These are phyloP conservation scores for Lophius americanus DNA, from an alignment of 2,797 vertebrate genomes.

Conservation along the genomic window DNA sequence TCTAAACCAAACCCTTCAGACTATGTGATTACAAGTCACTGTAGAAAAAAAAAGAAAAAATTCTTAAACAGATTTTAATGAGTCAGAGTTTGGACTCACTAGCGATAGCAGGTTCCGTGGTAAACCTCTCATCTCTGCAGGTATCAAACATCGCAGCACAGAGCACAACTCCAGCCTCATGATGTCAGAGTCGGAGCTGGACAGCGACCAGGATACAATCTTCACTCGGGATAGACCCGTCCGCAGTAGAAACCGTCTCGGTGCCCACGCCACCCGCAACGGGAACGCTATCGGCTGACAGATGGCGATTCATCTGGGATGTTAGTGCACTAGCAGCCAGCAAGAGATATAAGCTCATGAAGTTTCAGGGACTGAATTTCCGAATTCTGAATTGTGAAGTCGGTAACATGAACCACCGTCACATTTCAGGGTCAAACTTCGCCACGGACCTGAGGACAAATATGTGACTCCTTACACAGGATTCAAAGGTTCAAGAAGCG, in stretches of 20 bases:
- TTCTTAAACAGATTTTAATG: too few species aligned
- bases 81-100: too few species aligned
- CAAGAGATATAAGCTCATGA: not conserved
- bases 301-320: not conserved
- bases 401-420: slow-evolving; percentile 5
- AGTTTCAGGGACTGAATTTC: slow-evolving; percentile 8
- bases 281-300: slow-evolving; percentile 81
- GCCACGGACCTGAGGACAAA: not conserved
- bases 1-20: too few species aligned
- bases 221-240: slow-evolving; percentile 83
- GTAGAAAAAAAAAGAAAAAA: too few species aligned
- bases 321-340: slow-evolving; percentile 2
- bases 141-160: slow-evolving; percentile 92
- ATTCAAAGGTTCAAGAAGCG: too few species aligned
- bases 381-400: slow-evolving; percentile 15
- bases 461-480: not conserved
- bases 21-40: too few species aligned
- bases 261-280: slow-evolving; percentile 75
- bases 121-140: slow-evolving; percentile 58
- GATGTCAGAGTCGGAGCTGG: slow-evolving; percentile 94
- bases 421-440: not conserved
- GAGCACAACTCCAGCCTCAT: slow-evolving; percentile 94
- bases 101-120: too few species aligned
- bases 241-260: slow-evolving; percentile 75
- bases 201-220: slow-evolving; percentile 89